Conservation (phyloP, 2,113 vertebrate species). For the Nansenia antarctica region DNA sequence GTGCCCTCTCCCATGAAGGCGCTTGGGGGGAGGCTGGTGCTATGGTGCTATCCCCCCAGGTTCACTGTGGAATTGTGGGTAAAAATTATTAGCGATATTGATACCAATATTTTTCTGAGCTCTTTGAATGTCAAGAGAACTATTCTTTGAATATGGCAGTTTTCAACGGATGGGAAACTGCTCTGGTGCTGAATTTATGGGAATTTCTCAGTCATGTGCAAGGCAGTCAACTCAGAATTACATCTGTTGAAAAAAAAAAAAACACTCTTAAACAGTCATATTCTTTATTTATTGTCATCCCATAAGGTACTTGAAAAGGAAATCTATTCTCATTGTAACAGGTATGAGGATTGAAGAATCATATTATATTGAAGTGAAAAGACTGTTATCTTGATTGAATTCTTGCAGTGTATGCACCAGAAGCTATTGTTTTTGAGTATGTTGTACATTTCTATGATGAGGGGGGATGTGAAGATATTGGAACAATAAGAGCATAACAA, state of each 20-base stretch:
- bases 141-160: constrained; percentile 50
- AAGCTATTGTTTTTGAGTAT: constrained; percentile 48
- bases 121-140: constrained; percentile 63
- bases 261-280: constrained; percentile 39
- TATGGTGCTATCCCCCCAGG: constrained; percentile 58
- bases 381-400: constrained; percentile 69
- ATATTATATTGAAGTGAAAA: constrained; percentile 61
- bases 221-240: constrained; percentile 21
- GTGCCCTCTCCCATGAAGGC: no score
- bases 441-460: constrained; percentile 60
- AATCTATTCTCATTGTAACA: constrained; percentile 49
- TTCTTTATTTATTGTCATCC: constrained; percentile 50
- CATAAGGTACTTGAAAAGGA: constrained; percentile 71
- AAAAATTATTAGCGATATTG: no score
- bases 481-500: constrained; percentile 43
- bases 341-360: constrained; percentile 50
- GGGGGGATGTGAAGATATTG: constrained; percentile 53
- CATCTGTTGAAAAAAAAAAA: constrained; percentile 23
- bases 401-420: constrained; percentile 58
- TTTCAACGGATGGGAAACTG: constrained; percentile 54
- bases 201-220: constrained; percentile 54
- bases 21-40: constrained; percentile 49
- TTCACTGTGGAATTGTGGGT: constrained; percentile 69
- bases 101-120: constrained; percentile 58
- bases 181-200: constrained; percentile 73